Evolutionary conservation across 2,888 invertebrate species (phyloP).

Genomic region (Watsonalla binaria): DNA sequence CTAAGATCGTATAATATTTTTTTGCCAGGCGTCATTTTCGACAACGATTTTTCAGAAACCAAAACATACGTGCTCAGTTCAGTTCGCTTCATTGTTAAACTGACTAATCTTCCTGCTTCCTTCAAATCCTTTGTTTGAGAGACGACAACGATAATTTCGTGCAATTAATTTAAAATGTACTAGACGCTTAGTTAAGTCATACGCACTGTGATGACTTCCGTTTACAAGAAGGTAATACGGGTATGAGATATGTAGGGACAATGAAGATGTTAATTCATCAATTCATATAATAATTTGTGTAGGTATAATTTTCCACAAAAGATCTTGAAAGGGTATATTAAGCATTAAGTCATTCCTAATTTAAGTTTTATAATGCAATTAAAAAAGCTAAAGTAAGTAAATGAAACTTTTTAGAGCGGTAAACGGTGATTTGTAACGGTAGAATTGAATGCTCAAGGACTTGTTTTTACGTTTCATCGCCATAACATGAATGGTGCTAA

Average conservation of each 20-base stretch:
- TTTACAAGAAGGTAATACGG: too few species aligned
- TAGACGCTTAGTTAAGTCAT: background rate
- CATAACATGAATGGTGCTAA: constrained; percentile 21
- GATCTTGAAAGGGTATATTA: too few species aligned
- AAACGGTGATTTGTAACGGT: constrained; percentile 28
- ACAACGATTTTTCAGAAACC: background rate
- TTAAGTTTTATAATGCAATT: too few species aligned
- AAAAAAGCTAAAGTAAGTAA: constrained; percentile 4
- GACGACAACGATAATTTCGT: constrained; percentile 7
- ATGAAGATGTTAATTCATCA: too few species aligned
- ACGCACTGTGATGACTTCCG: too few species aligned
- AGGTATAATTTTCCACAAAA: too few species aligned
- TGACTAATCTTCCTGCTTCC: constrained; percentile 33
- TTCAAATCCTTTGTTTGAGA: constrained; percentile 23
- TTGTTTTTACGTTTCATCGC: constrained; percentile 23
- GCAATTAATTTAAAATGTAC: background rate
- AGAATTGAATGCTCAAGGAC: constrained; percentile 36
- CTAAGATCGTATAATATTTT: too few species aligned
- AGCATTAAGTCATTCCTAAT: too few species aligned
- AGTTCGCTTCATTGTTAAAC: constrained; percentile 19
- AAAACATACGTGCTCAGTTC: background rate
- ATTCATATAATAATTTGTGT: too few species aligned
- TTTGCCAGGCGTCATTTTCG: too few species aligned
- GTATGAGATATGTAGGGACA: too few species aligned
- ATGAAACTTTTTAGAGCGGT: constrained; percentile 9